These are phyloP conservation scores for Anabacerthia variegaticeps DNA, from an alignment of 2,797 vertebrate genomes.

Conservation along the genomic window DNA sequence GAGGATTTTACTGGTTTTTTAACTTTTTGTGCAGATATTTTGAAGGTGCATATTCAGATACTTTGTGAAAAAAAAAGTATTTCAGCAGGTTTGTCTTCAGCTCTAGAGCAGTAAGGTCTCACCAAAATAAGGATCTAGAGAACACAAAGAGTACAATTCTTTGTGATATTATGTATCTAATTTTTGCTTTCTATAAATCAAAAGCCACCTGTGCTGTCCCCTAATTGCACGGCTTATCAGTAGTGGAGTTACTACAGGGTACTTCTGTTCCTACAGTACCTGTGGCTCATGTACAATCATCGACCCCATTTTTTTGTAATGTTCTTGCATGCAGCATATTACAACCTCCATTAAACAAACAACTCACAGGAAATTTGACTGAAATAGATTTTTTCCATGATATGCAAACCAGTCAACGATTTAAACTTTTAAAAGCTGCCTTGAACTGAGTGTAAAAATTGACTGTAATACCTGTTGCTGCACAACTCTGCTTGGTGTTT, in stretches of 20 bases:
- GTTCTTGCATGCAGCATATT: accelerated
- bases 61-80: background rate
- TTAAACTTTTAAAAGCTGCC: background rate
- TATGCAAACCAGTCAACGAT: background rate
- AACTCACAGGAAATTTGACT: background rate
- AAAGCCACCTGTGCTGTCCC: background rate
- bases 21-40: background rate
- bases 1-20: background rate
- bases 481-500: background rate
- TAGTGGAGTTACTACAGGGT: background rate
- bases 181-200: background rate
- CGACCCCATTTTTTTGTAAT: accelerated
- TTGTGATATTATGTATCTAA: background rate
- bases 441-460: background rate
- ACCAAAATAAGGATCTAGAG: background rate
- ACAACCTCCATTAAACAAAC: background rate
- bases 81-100: background rate
- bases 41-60: background rate
- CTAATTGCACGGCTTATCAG: background rate
- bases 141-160: background rate
- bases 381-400: background rate
- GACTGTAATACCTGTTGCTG: background rate
- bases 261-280: background rate
- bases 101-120: background rate
- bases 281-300: accelerated